These are phyloP conservation scores for Stomatorhinus walkeri DNA, from an alignment of 2,797 vertebrate genomes.

Conservation along the genomic window DNA sequence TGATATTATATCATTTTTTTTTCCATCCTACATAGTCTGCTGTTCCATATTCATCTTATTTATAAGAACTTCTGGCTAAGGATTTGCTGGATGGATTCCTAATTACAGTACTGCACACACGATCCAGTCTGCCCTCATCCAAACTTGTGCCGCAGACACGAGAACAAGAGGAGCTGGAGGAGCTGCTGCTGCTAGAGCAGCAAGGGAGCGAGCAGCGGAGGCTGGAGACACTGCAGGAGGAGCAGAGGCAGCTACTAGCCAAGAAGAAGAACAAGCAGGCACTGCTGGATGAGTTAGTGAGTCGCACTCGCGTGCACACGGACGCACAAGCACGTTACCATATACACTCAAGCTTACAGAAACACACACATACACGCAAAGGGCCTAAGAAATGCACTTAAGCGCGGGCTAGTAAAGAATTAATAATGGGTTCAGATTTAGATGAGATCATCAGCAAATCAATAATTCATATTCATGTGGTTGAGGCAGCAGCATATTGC, in stretches of 20 bases:
- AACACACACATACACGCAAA: not conserved
- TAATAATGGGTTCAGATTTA: conserved; percentile 22
- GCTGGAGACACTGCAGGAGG: conserved; percentile 80
- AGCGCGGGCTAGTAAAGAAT: not conserved
- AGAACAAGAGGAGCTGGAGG: conserved; percentile 93
- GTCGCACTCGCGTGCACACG: conserved; percentile 26
- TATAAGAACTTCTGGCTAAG: not conserved
- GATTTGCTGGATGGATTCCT: not conserved
- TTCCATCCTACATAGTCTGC: not conserved
- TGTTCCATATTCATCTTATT: not conserved
- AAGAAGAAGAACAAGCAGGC: conserved; percentile 94
- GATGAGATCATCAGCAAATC: conserved; percentile 18
- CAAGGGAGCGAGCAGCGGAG: conserved; percentile 78
- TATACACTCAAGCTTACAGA: not conserved
- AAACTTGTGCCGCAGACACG: conserved; percentile 63
- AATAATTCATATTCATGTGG: conserved; percentile 18
- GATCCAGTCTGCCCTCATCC: not conserved
- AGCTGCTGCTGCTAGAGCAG: conserved; percentile 80
- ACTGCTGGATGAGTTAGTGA: conserved; percentile 89
- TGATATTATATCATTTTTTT: not conserved
- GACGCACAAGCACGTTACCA: not conserved
- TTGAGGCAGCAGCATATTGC: not conserved
- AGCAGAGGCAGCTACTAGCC: conserved; percentile 80
- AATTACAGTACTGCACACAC: not conserved
- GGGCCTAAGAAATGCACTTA: not conserved